Conservation (phyloP, 2,888 invertebrate genomes). For the Drosophila dives region DNA sequence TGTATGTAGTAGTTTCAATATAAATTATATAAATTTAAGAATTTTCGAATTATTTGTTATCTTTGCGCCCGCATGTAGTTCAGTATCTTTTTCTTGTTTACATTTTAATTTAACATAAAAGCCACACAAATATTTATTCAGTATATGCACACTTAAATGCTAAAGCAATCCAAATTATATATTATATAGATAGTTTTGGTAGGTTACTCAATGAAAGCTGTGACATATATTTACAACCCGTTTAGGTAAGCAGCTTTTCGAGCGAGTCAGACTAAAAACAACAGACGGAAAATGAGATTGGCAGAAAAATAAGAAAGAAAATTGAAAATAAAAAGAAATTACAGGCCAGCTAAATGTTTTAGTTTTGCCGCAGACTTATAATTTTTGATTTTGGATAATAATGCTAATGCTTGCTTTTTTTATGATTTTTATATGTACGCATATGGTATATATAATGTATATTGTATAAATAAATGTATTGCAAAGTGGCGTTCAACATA, state of each 20-base stretch:
- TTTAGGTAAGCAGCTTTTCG: conserved; percentile 14
- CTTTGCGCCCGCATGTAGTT: conserved; percentile 55
- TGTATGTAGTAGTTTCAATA: conserved; percentile 40
- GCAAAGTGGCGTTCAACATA: conserved; percentile 68
- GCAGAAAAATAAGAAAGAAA: background rate
- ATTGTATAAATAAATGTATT: conserved; percentile 73
- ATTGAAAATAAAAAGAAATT: conserved; percentile 47
- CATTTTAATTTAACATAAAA: conserved; percentile 50
- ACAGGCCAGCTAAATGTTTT: conserved; percentile 37
- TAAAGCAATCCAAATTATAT: conserved; percentile 41
- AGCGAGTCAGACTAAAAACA: conserved; percentile 18
- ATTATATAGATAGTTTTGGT: conserved; percentile 28
- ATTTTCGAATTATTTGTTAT: conserved; percentile 71
- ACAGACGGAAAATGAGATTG: conserved; percentile 26
- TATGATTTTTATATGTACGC: conserved; percentile 35
- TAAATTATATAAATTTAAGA: conserved; percentile 68
- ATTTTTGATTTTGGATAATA: conserved; percentile 69
- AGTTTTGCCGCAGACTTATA: conserved; percentile 44
- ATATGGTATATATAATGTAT: conserved; percentile 34
- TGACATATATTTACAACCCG: conserved; percentile 58
- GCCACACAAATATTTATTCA: conserved; percentile 42
- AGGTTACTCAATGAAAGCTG: conserved; percentile 26
- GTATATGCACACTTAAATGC: conserved; percentile 56
- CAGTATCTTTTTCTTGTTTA: conserved; percentile 26
- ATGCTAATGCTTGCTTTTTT: conserved; percentile 40